A percentile compares a stretch with the other conserved stretches of the same genome.
phyloP scores from a whole-genome alignment of 2,888 invertebrate genomes.

The Mythimna vitellina region DNA sequence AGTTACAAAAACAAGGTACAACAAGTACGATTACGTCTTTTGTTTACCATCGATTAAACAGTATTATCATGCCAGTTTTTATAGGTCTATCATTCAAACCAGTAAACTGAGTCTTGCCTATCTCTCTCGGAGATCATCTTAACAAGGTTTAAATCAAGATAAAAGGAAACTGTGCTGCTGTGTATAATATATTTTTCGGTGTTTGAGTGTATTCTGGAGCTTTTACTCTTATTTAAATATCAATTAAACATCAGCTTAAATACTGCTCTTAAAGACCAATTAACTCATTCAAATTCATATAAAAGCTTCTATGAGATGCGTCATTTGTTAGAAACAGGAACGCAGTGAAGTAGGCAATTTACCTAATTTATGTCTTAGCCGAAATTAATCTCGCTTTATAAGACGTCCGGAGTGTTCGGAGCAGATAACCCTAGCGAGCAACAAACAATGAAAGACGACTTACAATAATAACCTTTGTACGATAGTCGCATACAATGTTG shows the following conservation, averaged over 20 bases:
- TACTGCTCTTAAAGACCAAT: constrained; percentile 29
- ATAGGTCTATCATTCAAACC: not conserved
- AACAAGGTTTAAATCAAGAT: constrained; percentile 37
- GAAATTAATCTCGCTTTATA: constrained; percentile 63
- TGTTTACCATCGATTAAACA: constrained; percentile 2
- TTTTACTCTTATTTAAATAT: constrained; percentile 9
- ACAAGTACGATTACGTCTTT: constrained; percentile 26
- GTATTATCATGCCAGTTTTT: not conserved
- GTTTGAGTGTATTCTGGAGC: not conserved
- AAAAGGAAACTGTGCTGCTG: not conserved
- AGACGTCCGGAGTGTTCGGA: constrained; percentile 57
- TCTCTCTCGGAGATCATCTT: constrained; percentile 34
- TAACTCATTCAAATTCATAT: constrained; percentile 39
- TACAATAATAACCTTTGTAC: constrained; percentile 31
- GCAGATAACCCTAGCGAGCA: constrained; percentile 35
- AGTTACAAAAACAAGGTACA: constrained; percentile 31
- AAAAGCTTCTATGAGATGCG: constrained; percentile 42
- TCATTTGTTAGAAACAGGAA: constrained; percentile 39
- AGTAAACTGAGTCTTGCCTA: constrained; percentile 39
- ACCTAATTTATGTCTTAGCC: constrained; percentile 63
- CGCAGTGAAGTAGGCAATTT: constrained; percentile 52
- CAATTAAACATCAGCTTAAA: constrained; percentile 10
- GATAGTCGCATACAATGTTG: constrained; percentile 19
- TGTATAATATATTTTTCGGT: no score
- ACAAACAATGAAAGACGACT: constrained; percentile 22